Evolutionary conservation across 2,113 vertebrate species (phyloP), one percentile per base, ranked within the genome.

Genomic region (Neopipo cinnamomea): DNA sequence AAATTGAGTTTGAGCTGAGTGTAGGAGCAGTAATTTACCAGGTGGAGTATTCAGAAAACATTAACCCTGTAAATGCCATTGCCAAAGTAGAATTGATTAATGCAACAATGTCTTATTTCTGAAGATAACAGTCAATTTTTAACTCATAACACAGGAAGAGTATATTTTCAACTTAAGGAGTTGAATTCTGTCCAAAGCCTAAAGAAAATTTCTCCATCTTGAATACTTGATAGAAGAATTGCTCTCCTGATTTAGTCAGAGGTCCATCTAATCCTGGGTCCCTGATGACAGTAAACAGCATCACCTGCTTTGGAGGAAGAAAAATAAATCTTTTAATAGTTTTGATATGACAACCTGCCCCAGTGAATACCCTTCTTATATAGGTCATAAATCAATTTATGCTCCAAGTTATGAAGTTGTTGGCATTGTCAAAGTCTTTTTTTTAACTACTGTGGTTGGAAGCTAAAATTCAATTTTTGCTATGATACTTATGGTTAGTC

Each of bases 1-100:
- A 97, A 96, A 96, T 91, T 92, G 96, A 95, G 86, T 97, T 93
- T 90, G 67, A 95, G 85, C 93, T 62, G 83, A 81, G 67, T 68
- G 80, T 80, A 59, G 82, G 33, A 65, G 39, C 79, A 95, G 47
- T 88, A 95, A 96, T 95, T 96, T 94, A 96, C 80, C 89, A 94
- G 92, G 88, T 84, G 68, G 75, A 91, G 56, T 65, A 78, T 67
- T 89, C 77, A 84, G 72, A 63, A 96, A 95, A 92, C 58, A 84
- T 96, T 96, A 97, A 95, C 94, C 73, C 78, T 79, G 28, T 33
- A 61, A 75, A 72, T 84, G 58, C 85, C 88, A 67, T 24, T 66
- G 52, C 10, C 39, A 89, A 90, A 63, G 24, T 22, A 73, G 76
- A 31, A 68, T 13, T 81, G 58, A 91, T 91, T 71, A 70, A 63